Percentiles rank a stretch among this genome's conserved stretches.
These are phyloP conservation scores for Anolis sagrei DNA, from an alignment of 2,113 vertebrate genomes.

Conservation along the genomic window DNA sequence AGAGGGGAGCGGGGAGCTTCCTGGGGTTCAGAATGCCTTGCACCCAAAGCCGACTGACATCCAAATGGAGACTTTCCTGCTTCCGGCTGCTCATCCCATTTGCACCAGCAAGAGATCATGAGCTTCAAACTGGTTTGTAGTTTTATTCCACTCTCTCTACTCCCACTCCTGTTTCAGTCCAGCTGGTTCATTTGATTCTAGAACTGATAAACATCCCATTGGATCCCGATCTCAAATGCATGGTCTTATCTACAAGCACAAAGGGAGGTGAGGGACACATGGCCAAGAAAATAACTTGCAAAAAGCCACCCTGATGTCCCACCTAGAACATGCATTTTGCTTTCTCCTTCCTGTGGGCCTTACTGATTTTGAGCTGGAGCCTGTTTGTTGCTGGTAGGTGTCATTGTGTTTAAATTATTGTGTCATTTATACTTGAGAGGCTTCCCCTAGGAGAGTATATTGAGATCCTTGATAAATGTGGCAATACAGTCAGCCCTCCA, in stretches of 20 bases:
- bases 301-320: not conserved
- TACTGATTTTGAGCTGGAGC: not conserved
- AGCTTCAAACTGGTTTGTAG: slow-evolving; percentile 1
- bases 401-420: not conserved
- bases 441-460: not conserved
- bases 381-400: not conserved
- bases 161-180: not conserved
- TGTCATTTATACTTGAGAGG: not conserved
- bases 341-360: not conserved
- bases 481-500: no score
- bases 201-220: not conserved
- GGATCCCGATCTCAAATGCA: no score
- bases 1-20: slow-evolving; percentile 8
- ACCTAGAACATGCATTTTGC: not conserved
- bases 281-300: not conserved
- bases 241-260: not conserved
- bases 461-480: no score
- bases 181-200: not conserved
- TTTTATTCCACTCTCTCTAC: no score
- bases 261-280: not conserved
- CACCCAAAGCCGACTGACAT: not conserved
- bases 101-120: slow-evolving; percentile 43
- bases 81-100: slow-evolving; percentile 16
- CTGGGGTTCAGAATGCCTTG: slow-evolving; percentile 12
- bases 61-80: not conserved